Percentiles rank a stretch among this genome's conserved stretches.
Evolutionary conservation across 2,113 vertebrate genomes (phyloP).

Genomic region (Hyperopisus bebe): DNA sequence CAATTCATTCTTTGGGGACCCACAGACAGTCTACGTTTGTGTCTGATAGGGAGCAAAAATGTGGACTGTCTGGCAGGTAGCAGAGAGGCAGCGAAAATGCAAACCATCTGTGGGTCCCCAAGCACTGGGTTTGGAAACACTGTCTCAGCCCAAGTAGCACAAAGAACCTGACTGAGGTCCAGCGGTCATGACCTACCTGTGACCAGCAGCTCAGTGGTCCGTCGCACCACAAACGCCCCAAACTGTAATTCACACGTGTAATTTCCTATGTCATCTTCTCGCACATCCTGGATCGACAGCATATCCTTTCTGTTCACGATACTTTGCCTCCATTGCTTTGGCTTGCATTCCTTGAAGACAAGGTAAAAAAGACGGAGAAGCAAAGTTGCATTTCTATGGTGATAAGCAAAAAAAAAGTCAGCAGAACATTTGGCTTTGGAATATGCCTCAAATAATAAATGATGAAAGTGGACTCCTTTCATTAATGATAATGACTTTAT

Average conservation of each 20-base stretch:
- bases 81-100: not conserved
- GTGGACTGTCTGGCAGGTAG: not conserved
- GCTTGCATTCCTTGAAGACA: conserved; percentile 76
- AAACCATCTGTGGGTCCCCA: not conserved
- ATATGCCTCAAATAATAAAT: not conserved
- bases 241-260: conserved; percentile 95
- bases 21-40: not conserved
- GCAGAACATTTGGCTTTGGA: not conserved
- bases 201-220: conserved; percentile 88
- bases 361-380: not conserved
- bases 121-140: not conserved
- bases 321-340: conserved; percentile 83
- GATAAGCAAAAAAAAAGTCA: not conserved
- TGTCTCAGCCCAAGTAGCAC: not conserved
- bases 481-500: not conserved
- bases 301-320: conserved; percentile 77
- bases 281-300: conserved; percentile 84
- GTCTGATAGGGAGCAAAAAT: not conserved
- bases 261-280: conserved; percentile 97
- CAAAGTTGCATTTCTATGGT: conserved; percentile 71
- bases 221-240: conserved; percentile 87
- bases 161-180: not conserved
- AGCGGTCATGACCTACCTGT: conserved; percentile 68
- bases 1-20: not conserved
- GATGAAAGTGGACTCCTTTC: not conserved